phyloP scores from a whole-genome alignment of 2,888 invertebrate genomes.

The Andrena camellia region DNA sequence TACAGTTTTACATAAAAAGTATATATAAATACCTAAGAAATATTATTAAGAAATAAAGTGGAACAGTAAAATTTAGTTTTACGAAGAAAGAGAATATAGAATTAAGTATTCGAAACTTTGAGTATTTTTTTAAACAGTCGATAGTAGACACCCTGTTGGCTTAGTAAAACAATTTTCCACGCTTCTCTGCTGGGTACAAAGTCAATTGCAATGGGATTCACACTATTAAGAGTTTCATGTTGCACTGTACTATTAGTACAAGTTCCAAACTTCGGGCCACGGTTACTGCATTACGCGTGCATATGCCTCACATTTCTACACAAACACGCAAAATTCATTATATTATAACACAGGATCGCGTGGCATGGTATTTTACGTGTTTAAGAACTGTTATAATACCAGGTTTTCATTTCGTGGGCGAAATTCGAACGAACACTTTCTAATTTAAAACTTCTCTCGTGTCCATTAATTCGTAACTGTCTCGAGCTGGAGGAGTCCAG shows the following conservation, averaged over 20 bases:
- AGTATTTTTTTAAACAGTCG: not conserved
- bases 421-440: slow-evolving; percentile 11
- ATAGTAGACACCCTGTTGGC: slow-evolving; percentile 42
- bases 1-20: too few species aligned
- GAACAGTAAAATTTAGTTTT: not conserved
- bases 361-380: slow-evolving; percentile 59
- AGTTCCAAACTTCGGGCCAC: slow-evolving; percentile 9
- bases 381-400: slow-evolving; percentile 6
- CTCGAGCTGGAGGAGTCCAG: not conserved
- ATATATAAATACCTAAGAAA: too few species aligned
- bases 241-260: slow-evolving; percentile 11
- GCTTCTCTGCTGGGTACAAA: slow-evolving; percentile 51
- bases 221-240: slow-evolving; percentile 27
- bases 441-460: slow-evolving; percentile 32
- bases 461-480: slow-evolving; percentile 31
- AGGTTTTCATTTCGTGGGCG: slow-evolving; percentile 18
- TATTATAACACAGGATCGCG: slow-evolving; percentile 30
- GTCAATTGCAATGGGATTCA: slow-evolving; percentile 15
- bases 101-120: not conserved
- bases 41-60: too few species aligned
- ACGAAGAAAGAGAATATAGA: not conserved
- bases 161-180: slow-evolving; percentile 12
- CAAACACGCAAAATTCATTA: slow-evolving; percentile 19
- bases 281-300: slow-evolving; percentile 9
- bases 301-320: not conserved